Base-by-base conservation (phyloP, 2,113 vertebrate genomes). In the Cyanoderma ruficeps region DNA sequence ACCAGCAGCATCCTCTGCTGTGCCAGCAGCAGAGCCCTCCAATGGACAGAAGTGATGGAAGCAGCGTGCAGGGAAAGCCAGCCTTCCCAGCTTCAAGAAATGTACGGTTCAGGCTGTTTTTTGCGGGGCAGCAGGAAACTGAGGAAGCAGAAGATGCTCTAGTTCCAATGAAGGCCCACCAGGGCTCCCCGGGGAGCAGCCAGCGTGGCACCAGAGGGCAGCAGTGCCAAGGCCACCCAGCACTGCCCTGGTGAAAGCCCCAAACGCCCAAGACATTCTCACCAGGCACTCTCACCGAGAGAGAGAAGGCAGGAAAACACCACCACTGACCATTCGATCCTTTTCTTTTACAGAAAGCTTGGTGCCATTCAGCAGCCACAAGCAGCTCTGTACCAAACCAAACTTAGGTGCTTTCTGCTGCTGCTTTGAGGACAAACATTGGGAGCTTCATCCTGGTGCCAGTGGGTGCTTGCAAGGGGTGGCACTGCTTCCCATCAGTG, bases 401-500 rank as follows among this genome's bases (percentile, higher is more conserved):
- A 89, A 74, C 27, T 46, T 2, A 20, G 41, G 17, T 15, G 23
- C 17, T 72, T 87, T 74, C 15, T 35, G 68, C 17, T 23, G 44
- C 47, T 60, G 46, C 47, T 70, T 56, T 55, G 31, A 91, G 49
- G 44, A 84, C 15, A 15, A 83, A 71, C 6, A 9, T 8, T 1
- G 7, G 0, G 4, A 89, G 52, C 21, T 50, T 55, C 53, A 72
- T 6, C 35, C 37, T 15, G 18, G 14, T 7, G 23, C 4, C 2
- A n/a, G 17, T 0, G 0, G 59, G 23, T 18, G 55, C 42, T 70
- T 28, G 28, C 7, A 20, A 70, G 11, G 33, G 17, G 50, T 50
- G 49, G 31, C 0, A 4, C 9, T 2, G 1, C 15, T 46, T 20
- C 53, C 21, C 2, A 1, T 19, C 11, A 0, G 15, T 0, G 0